Evolutionary conservation across 2,113 vertebrate species (phyloP), one percentile per base, ranked within the genome.

Genomic region (Apus apus): DNA sequence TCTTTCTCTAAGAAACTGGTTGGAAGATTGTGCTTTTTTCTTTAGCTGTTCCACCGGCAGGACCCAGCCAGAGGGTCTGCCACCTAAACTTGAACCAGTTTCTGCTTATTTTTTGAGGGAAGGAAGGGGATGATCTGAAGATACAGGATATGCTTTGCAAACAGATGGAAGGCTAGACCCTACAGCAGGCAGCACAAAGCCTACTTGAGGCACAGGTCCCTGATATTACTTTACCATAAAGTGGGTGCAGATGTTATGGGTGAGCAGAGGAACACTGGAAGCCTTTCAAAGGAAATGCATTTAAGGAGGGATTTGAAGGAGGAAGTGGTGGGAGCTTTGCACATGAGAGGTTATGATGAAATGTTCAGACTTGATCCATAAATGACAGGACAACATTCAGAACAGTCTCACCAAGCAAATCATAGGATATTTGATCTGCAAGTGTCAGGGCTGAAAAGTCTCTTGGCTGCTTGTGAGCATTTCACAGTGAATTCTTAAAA

Each of bases 261-360:
- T 96, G 72, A 97, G 80, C 82, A 93, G 65, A 80, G 70, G 65
- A 75, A 87, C 82, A 68, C 5, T 96, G 94, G 89, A 96, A 96
- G 27, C 76, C 77, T 96, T 97, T 97, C 87, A 96, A 95, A 96
- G 93, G 93, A 97, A 97, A 94, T 12, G 17, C n/a, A 67, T 85
- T 94, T 94, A 94, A 85, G 76, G 48, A 94, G 61, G 93, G 96
- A 97, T 97, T 97, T 97, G 85, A 80, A 97, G 94, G 85, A 96
- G 97, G 97, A 97, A 97, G 92, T 96, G 89, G 93, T 8, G 0
- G 79, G 90, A 96, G 82, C 64, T 96, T 96, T 96, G 89, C 95
- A 97, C 71, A 50, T 93, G 94, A 96, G 91, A 92, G 19, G 85
- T 92, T 90, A 51, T 73, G 84, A 90, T 96, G 87, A 96, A 95